Evolutionary conservation across 2,113 vertebrate species (phyloP).

Genomic region (Pluvianellus socialis): DNA sequence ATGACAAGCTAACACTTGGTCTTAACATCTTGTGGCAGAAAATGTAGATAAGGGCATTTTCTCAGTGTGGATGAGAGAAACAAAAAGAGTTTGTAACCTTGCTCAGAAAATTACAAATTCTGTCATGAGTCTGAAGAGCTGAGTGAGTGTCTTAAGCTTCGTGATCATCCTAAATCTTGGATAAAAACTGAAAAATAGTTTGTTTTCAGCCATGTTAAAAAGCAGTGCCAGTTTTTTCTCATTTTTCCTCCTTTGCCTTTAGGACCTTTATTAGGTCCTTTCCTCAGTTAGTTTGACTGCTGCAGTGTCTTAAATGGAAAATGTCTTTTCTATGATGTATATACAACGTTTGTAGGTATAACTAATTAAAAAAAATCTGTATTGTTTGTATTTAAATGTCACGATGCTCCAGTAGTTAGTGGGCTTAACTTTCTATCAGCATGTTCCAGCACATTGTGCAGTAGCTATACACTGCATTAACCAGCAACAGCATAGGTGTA

Average conservation of each 20-base stretch:
- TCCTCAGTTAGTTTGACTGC: neutral
- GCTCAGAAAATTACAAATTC: neutral
- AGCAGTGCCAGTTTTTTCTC: neutral
- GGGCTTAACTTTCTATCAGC: neutral
- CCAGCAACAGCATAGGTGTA: neutral
- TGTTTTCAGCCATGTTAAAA: neutral
- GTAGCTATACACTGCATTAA: neutral
- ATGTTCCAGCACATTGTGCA: neutral
- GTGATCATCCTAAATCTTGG: neutral
- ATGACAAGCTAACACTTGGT: neutral
- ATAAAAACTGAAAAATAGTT: neutral
- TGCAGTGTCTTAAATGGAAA: neutral
- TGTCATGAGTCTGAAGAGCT: neutral
- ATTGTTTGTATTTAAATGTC: neutral
- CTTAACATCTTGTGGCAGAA: neutral
- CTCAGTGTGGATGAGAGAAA: neutral
- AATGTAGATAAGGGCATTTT: neutral
- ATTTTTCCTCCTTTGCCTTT: neutral
- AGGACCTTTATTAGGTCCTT: no score
- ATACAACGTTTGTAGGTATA: fast-evolving
- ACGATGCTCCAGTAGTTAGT: neutral
- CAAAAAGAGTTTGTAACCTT: neutral
- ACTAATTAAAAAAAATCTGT: neutral
- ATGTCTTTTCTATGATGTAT: neutral
- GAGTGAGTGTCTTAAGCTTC: neutral